Base-by-base conservation (phyloP, 1,140 invertebrate genomes). In the Tetramorium alpestre region DNA sequence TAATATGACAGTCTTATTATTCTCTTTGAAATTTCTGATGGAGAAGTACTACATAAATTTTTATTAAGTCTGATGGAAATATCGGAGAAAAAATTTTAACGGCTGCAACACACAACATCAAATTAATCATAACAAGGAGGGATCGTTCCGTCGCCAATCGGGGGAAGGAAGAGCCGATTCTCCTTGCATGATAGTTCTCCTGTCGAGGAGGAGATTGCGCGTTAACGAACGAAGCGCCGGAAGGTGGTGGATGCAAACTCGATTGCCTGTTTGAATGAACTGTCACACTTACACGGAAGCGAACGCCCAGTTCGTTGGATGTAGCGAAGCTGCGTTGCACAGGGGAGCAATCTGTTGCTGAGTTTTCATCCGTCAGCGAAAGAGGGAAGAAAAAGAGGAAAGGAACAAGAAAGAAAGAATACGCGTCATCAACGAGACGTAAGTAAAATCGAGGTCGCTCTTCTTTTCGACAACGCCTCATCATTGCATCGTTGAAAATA, bases 291-390 rank as follows among this genome's bases (percentile, higher is more conserved):
- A 76, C 73, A 58, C 47, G 86, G 70, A 58, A 44, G 38, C 73
- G 33, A 41, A 77, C 82, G 60, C 64, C 47, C 62, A 65, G 62
- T 25, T 56, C 41, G 64, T 82, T 69, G 76, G 25, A 64, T 80
- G 3, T 80, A 75, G 47, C 44, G 6, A 33, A 60, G 25, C 54
- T 69, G 64, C 33, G 13, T 44, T 81, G 54, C 77, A 67, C 69
- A 73, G 65, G 58, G 44, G 65, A 90, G 81, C 89, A 88, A 91
- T 91, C 89, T 91, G 89, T 90, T 90, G 89, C 89, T 91, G 80
- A 86, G 81, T 73, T 90, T 49, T 87, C 81, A 88, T 90, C 76
- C 58, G 13, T 44, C 33, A 28, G n/a, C 11, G 3, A 7, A 13
- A 8, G 8, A 44, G 38, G 8, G 10, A 44, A 22, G 38, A 41